A percentile compares a stretch with the other conserved stretches of the same genome.
Conservation (phyloP, 2,888 invertebrate species). For the Synergus laeviventris region DNA sequence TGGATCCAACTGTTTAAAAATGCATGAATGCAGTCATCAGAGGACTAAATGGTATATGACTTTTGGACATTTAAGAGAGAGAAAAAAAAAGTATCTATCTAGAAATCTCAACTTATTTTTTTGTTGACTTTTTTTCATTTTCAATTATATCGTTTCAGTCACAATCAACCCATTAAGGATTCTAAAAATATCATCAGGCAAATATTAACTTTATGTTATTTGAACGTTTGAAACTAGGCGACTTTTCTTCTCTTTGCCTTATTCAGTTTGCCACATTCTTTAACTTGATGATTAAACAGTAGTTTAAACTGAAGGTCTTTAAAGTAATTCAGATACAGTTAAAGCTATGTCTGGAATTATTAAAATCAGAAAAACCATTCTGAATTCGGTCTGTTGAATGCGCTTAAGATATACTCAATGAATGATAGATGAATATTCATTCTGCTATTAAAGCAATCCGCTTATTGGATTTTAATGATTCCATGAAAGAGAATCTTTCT, state of each 20-base stretch:
- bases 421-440: conserved; percentile 20
- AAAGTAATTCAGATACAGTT: neutral
- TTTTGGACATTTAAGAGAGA: too few relatives aligned
- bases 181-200: neutral
- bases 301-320: neutral
- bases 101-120: neutral
- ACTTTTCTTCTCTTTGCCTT: neutral
- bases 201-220: neutral
- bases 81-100: neutral
- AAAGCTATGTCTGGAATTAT: neutral
- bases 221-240: neutral
- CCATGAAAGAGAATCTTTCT: neutral
- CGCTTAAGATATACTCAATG: conserved; percentile 1
- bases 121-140: neutral
- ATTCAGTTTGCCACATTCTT: neutral
- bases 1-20: neutral
- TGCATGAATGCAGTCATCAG: neutral
- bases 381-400: neutral
- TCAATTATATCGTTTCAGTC: neutral
- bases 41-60: neutral
- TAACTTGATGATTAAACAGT: neutral
- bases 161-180: neutral
- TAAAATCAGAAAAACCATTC: neutral
- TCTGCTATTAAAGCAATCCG: neutral
- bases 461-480: neutral